phyloP scores from a whole-genome alignment of 2,888 invertebrate species.

The Zonitis immaculata region DNA sequence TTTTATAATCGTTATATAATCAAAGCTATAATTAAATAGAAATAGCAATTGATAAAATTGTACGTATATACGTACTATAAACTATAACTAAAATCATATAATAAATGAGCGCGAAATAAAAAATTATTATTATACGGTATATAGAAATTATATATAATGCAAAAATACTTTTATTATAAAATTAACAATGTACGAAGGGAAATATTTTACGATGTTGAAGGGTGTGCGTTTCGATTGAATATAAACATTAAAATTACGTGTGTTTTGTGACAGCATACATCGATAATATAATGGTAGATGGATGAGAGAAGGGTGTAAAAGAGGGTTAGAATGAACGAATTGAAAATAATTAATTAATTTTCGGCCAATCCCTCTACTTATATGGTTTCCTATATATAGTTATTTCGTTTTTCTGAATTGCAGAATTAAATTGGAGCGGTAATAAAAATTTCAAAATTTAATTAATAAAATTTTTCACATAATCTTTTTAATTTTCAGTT shows the following conservation, averaged over 20 bases:
- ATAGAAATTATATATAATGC: too few species aligned
- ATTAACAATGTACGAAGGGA: not conserved
- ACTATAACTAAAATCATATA: too few species aligned
- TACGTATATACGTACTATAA: too few species aligned
- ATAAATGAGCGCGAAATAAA: too few species aligned
- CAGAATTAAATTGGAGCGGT: too few species aligned
- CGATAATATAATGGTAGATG: slow-evolving; percentile 8
- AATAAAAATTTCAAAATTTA: too few species aligned
- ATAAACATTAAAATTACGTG: slow-evolving; percentile 15
- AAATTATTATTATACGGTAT: too few species aligned
- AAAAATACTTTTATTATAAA: too few species aligned
- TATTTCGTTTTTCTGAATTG: too few species aligned
- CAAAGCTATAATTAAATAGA: not conserved
- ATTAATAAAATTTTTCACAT: too few species aligned
- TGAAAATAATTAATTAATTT: slow-evolving; percentile 37
- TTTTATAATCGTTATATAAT: not conserved
- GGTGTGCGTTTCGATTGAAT: slow-evolving; percentile 2
- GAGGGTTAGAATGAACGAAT: slow-evolving; percentile 19
- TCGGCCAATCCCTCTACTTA: slow-evolving; percentile 30
- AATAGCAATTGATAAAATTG: too few species aligned
- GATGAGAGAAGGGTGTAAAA: not conserved
- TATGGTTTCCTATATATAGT: slow-evolving; percentile 9
- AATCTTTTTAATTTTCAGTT: too few species aligned
- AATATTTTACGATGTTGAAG: not conserved
- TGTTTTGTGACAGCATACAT: slow-evolving; percentile 11